Evolutionary conservation across 2,888 invertebrate genomes (phyloP).

Genomic region (Caenorhabditis doughertyi): DNA sequence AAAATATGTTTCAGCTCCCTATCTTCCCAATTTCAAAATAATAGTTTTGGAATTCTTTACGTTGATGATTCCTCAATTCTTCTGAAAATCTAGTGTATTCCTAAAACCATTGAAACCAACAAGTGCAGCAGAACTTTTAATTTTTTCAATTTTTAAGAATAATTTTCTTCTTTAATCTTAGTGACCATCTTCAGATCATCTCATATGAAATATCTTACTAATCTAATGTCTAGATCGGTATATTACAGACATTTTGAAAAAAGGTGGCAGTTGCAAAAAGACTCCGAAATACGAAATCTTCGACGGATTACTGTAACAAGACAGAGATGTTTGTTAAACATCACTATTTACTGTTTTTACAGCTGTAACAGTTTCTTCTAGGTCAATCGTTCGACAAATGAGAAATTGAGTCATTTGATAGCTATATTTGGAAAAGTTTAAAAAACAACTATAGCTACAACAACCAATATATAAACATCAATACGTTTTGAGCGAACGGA

Average conservation of each 20-base stretch:
- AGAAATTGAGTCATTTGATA: not conserved
- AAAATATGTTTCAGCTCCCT: too few species aligned
- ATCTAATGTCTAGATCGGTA: conserved; percentile 43
- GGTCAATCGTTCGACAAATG: conserved; percentile 4
- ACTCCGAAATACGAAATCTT: not conserved
- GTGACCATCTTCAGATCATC: conserved; percentile 29
- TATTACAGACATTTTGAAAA: conserved; percentile 5
- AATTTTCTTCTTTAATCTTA: conserved; percentile 26
- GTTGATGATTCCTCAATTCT: too few species aligned
- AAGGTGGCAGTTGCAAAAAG: not conserved
- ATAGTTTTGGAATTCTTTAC: too few species aligned
- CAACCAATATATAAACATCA: too few species aligned
- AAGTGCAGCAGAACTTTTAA: not conserved
- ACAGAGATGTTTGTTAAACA: not conserved
- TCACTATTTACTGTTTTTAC: conserved; percentile 4
- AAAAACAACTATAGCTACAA: too few species aligned
- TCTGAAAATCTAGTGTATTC: too few species aligned
- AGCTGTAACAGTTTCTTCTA: conserved; percentile 1
- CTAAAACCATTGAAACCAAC: not conserved
- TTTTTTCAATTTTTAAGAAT: not conserved
- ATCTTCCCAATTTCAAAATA: too few species aligned
- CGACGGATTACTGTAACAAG: conserved; percentile 7
- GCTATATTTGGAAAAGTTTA: not conserved
- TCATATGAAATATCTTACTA: conserved; percentile 2
- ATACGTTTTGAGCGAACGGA: too few species aligned